Evolutionary conservation across 2,888 invertebrate species (phyloP).

Genomic region (Monoplex corrugatus): DNA sequence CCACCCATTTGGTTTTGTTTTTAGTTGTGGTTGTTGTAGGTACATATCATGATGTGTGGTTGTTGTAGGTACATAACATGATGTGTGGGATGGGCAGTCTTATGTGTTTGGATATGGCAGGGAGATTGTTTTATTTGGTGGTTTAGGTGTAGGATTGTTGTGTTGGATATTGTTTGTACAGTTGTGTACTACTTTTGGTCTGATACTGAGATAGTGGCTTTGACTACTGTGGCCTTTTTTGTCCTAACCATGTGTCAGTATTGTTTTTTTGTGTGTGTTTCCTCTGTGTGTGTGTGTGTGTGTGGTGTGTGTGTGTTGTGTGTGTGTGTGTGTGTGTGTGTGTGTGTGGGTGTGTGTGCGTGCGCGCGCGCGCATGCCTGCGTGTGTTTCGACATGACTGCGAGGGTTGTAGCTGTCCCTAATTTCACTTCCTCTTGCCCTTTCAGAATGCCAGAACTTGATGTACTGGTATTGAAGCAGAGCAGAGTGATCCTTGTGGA

Average conservation of each 20-base stretch:
- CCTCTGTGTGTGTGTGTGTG: neutral
- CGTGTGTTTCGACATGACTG: neutral
- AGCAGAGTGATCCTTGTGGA: slow-evolving; percentile 38
- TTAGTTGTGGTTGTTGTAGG: too few relatives aligned
- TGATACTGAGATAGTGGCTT: neutral
- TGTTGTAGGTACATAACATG: too few relatives aligned
- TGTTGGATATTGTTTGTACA: slow-evolving; percentile 13
- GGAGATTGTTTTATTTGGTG: neutral
- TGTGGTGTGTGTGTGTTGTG: neutral
- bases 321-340: neutral
- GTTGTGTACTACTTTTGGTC: neutral
- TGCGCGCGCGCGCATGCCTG: too few relatives aligned
- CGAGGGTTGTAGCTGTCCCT: neutral
- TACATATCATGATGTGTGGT: too few relatives aligned
- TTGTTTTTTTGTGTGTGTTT: neutral
- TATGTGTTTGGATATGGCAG: too few relatives aligned
- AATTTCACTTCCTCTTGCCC: slow-evolving; percentile 40
- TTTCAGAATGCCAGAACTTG: slow-evolving; percentile 31
- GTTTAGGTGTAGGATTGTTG: neutral
- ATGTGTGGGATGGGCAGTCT: too few relatives aligned
- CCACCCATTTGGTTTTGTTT: too few relatives aligned
- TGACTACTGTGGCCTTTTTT: too few relatives aligned
- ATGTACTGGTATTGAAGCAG: slow-evolving; percentile 39
- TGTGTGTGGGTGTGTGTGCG: neutral
- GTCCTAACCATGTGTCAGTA: too few relatives aligned